Percentiles rank a stretch among this genome's conserved stretches.
Evolutionary conservation across 2,888 invertebrate species (phyloP).

Genomic region (Peribatodes rhomboidaria): DNA sequence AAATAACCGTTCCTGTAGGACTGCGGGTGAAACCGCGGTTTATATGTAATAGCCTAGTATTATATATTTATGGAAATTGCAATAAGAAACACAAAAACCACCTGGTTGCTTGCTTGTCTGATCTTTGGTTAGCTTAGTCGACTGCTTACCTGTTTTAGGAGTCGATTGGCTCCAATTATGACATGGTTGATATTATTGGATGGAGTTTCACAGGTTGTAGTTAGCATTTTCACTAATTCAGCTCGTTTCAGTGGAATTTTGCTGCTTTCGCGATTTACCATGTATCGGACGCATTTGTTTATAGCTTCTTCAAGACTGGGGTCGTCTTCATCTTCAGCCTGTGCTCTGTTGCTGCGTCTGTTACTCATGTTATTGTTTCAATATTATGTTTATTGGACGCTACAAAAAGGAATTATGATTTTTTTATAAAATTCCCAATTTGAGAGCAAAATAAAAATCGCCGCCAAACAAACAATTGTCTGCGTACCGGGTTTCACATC

Average conservation of each 20-base stretch:
- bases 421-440: too few species aligned
- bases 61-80: too few species aligned
- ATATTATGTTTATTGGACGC: too few species aligned
- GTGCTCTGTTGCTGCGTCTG: slow-evolving; percentile 52
- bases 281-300: slow-evolving; percentile 73
- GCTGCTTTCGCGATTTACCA: slow-evolving; percentile 74
- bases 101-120: too few species aligned
- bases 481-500: too few species aligned
- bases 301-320: slow-evolving; percentile 57
- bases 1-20: too few species aligned
- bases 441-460: too few species aligned
- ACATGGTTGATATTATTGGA: slow-evolving; percentile 59
- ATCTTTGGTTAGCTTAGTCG: not conserved
- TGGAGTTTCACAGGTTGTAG: slow-evolving; percentile 58
- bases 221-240: slow-evolving; percentile 72
- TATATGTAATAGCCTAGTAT: too few species aligned
- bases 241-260: slow-evolving; percentile 74
- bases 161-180: slow-evolving; percentile 65
- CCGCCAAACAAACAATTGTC: too few species aligned
- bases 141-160: slow-evolving; percentile 65
- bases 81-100: too few species aligned
- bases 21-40: too few species aligned
- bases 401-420: too few species aligned
- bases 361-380: slow-evolving; percentile 55
- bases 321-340: slow-evolving; percentile 44